Evolutionary conservation across 2,888 invertebrate species (phyloP).

Genomic region (Conomelus anceps): DNA sequence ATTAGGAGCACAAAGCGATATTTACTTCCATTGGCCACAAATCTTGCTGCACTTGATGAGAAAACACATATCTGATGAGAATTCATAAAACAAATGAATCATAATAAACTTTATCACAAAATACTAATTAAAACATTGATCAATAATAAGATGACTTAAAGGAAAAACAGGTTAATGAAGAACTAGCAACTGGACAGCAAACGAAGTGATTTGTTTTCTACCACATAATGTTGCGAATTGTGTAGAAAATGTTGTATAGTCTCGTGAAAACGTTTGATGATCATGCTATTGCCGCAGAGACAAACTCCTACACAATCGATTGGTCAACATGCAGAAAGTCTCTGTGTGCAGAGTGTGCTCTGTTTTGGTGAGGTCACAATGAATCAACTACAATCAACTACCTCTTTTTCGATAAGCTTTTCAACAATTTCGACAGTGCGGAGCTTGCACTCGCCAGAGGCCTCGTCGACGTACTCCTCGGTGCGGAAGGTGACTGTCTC

Average conservation of each 20-base stretch:
- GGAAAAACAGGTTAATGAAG: neutral
- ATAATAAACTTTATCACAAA: too few relatives aligned
- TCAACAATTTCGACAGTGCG: constrained; percentile 90
- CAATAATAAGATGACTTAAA: neutral
- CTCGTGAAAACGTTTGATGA: too few relatives aligned
- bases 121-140: too few relatives aligned
- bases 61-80: too few relatives aligned
- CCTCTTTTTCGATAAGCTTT: constrained; percentile 94
- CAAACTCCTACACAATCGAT: neutral
- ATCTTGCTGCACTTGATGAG: too few relatives aligned
- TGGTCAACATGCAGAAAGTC: constrained; percentile 20
- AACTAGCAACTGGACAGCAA: neutral
- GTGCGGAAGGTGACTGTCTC: constrained; percentile 81
- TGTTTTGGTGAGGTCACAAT: too few relatives aligned
- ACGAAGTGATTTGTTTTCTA: neutral
- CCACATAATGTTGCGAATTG: neutral
- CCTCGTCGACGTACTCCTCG: constrained; percentile 80
- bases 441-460: constrained; percentile 77
- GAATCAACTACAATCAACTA: constrained; percentile 44
- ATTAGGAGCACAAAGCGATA: too few relatives aligned
- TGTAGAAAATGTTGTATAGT: too few relatives aligned
- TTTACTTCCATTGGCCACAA: too few relatives aligned
- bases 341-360: constrained; percentile 4
- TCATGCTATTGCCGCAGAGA: neutral
- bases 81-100: too few relatives aligned